phyloP scores from a whole-genome alignment of 2,797 vertebrate genomes.

The Urocyon cinereoargenteus region DNA sequence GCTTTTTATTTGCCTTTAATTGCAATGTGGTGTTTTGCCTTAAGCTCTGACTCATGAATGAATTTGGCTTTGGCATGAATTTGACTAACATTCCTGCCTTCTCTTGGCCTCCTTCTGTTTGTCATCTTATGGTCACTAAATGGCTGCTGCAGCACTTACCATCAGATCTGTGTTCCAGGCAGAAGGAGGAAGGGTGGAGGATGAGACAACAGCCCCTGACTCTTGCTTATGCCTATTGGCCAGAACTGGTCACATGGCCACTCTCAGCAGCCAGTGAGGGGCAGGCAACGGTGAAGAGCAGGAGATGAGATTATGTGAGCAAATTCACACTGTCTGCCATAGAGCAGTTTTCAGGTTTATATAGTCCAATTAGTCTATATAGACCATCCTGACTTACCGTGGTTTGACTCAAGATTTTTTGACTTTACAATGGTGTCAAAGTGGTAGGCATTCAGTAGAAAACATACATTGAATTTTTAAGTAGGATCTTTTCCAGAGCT shows the following conservation, averaged over 20 bases:
- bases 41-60: not conserved
- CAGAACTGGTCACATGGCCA: not conserved
- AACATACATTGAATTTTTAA: not conserved
- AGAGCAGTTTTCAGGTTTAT: not conserved
- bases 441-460: not conserved
- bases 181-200: not conserved
- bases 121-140: not conserved
- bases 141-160: not conserved
- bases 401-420: not conserved
- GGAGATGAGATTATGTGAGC: not conserved
- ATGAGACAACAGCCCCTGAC: not conserved
- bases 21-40: not conserved
- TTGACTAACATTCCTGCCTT: not conserved
- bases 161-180: not conserved
- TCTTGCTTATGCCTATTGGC: not conserved
- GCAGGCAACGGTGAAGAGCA: not conserved
- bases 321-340: not conserved
- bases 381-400: not conserved
- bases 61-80: constrained; percentile 23
- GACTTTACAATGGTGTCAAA: not conserved
- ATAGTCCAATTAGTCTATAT: not conserved
- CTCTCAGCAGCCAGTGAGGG: not conserved
- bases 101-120: not conserved
- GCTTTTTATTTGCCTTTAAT: constrained; percentile 24
- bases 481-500: not conserved